Evolutionary conservation across 30 jellyfish, hydroid and myxozoan genomes (phyloP), one percentile per base, ranked within the genome.

Genomic region (Turritopsis rubra): DNA sequence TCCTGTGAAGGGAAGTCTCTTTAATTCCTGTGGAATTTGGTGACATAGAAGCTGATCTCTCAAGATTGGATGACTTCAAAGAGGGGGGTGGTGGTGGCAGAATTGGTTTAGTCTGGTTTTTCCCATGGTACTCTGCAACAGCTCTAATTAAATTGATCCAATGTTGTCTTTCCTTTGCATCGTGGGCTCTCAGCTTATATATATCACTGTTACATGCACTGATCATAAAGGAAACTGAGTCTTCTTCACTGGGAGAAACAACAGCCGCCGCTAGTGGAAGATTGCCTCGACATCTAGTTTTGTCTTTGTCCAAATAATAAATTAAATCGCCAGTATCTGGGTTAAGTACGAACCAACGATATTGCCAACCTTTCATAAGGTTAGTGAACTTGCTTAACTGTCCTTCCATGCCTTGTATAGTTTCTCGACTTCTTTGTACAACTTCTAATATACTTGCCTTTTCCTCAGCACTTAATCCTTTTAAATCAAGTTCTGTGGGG

Each of bases 201-300:
- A 93, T 65, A 23, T 93, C 99, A 23, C 99, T 97, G 75, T 89
- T 93, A 52, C 93, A 71, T 0, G 97, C 99, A 75, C 85, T 79
- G 25, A 94, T 94, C 24, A 93, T 86, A 82, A 94, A 94, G 66
- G 96, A 31, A 66, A 80, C 87, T 0, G 96, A 85, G 73, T 94
- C 99, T 75, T 94, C 99, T 41, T 94, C 99, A 79, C 97, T 89
- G 68, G 99, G 99, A 52, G 99, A 95, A 53, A 89, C 85, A 27
- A 94, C 99, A 52, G 99, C 97, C 25, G 97, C 99, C 30, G 96
- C 81, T 65, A 94, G 78, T 30, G 86, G 92, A 25, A 94, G 93
- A 26, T 93, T 82, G 22, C 96, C 99, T 54, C 99, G 83, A 52
- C 91, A 92, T 21, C 95, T 87, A 0, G 95, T 88, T 86, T 83